phyloP scores from a whole-genome alignment of 2,113 vertebrate genomes.

The Stegostoma tigrinum region DNA sequence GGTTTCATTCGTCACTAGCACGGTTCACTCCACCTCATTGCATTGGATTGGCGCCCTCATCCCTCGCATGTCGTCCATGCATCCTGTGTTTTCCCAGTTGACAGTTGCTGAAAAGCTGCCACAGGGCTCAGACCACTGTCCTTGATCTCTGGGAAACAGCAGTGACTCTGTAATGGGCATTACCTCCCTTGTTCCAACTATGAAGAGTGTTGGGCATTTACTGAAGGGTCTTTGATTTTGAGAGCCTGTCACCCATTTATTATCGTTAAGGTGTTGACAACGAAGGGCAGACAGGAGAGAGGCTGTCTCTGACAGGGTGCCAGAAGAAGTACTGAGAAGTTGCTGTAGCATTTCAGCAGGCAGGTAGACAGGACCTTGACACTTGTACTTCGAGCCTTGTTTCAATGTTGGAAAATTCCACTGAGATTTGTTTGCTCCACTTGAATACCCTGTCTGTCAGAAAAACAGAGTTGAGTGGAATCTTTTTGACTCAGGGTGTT shows the following conservation, averaged over 20 bases:
- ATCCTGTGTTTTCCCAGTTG: not conserved
- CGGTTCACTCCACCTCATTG: not conserved
- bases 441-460: no score
- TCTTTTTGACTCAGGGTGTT: not conserved
- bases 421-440: not conserved
- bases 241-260: no score
- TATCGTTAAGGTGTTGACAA: not conserved
- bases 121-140: not conserved
- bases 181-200: not conserved
- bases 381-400: not conserved
- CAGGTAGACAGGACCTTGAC: not conserved
- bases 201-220: not conserved
- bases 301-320: not conserved
- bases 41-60: not conserved
- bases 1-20: not conserved
- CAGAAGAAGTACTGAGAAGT: not conserved
- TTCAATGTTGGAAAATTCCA: not conserved
- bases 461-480: not conserved
- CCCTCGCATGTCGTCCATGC: no score
- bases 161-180: not conserved
- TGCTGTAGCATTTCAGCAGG: not conserved
- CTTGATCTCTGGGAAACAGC: not conserved
- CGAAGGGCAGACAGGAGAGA: not conserved
- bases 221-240: not conserved
- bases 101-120: not conserved